A percentile compares a stretch with the other conserved stretches of the same genome.
phyloP scores from a whole-genome alignment of 2,888 invertebrate genomes.

The Microchrysa polita region DNA sequence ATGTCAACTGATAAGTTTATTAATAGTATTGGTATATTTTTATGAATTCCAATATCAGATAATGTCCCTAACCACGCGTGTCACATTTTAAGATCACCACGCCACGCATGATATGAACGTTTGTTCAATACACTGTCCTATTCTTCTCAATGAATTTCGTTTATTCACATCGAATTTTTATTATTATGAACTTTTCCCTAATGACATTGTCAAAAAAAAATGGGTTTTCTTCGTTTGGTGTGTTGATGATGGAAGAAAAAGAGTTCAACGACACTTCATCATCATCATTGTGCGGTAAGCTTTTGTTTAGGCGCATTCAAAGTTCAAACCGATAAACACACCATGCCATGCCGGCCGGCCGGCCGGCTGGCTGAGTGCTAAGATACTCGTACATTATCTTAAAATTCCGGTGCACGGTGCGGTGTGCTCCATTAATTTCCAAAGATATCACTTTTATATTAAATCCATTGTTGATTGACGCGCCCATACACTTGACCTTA shows the following conservation, averaged over 20 bases:
- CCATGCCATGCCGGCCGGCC: too few species aligned
- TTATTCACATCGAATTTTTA: background rate
- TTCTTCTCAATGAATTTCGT: background rate
- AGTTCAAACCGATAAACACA: too few species aligned
- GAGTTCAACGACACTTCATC: constrained; percentile 6
- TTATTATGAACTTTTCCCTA: constrained; percentile 4
- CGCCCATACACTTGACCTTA: constrained; percentile 42
- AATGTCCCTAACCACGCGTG: background rate
- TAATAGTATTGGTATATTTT: constrained; percentile 5
- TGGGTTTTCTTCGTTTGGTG: constrained; percentile 13
- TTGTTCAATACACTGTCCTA: too few species aligned
- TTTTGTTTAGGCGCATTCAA: background rate
- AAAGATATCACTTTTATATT: constrained; percentile 31
- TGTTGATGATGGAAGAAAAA: background rate
- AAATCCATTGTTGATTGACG: constrained; percentile 28
- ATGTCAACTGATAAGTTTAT: constrained; percentile 43
- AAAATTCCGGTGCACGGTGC: background rate
- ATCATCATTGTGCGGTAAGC: background rate
- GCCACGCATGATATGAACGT: background rate
- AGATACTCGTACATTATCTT: background rate
- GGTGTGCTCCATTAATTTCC: constrained; percentile 20
- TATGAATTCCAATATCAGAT: constrained; percentile 1
- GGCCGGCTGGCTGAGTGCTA: too few species aligned
- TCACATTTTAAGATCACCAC: background rate
- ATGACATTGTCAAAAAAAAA: background rate